Evolutionary conservation across 2,888 invertebrate species (phyloP).

Genomic region (Teleiodes luculella): DNA sequence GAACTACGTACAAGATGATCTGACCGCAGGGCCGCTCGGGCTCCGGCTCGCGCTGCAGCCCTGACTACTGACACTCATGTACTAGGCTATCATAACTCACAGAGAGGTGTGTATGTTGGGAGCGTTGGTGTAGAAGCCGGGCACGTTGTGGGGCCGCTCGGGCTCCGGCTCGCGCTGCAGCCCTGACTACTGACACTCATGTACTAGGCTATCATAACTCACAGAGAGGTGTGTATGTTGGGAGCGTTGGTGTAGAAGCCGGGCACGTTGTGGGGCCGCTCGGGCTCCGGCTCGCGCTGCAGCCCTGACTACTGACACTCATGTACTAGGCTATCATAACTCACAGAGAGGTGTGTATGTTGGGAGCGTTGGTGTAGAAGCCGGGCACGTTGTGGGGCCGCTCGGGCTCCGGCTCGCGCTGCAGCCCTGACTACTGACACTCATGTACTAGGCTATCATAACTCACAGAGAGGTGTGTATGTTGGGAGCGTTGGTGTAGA

Average conservation of each 20-base stretch:
- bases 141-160: constrained; percentile 68
- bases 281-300: constrained; percentile 57
- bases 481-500: constrained; percentile 52
- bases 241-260: constrained; percentile 58
- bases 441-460: constrained; percentile 41
- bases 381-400: constrained; percentile 69
- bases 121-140: constrained; percentile 62
- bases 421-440: constrained; percentile 44
- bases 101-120: constrained; percentile 12
- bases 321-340: constrained; percentile 21
- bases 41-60: constrained; percentile 53
- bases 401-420: constrained; percentile 59
- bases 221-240: constrained; percentile 12
- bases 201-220: neutral
- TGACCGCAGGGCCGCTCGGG: constrained; percentile 67
- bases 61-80: constrained; percentile 45
- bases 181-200: constrained; percentile 47
- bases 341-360: constrained; percentile 11
- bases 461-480: constrained; percentile 9
- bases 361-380: constrained; percentile 55
- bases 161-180: constrained; percentile 55
- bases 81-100: neutral
- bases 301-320: constrained; percentile 46
- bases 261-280: constrained; percentile 68
- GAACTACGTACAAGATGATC: constrained; percentile 70